Evolutionary conservation across 2,113 vertebrate species (phyloP), one percentile per base, ranked within the genome.

Genomic region (Psephotus haematonotus): DNA sequence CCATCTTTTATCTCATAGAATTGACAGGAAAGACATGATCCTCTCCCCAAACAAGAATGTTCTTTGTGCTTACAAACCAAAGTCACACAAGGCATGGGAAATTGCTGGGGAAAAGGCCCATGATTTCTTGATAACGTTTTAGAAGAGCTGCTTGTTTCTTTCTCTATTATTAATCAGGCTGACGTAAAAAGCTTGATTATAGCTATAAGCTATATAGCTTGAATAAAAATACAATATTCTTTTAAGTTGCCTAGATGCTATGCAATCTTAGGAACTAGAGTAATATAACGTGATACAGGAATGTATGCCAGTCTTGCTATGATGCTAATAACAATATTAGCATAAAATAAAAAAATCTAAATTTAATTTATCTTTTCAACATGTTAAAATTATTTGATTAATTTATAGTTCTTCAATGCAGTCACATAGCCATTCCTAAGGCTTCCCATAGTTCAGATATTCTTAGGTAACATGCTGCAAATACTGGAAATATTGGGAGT

Each of bases 371-470:
- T 79, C 7, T 44, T 72, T 33, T 23, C 7, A 13, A 17, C 27
- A 62, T 78, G 50, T 63, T 94, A 68, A 76, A 92, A 93, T 96
- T 84, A 84, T 86, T 96, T 93, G 90, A 88, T 95, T 86, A n/a
- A 82, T 92, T 94, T 50, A 41, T 92, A 86, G 44, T 74, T 81
- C 92, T 97, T 95, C 92, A 86, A 27, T 74, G 62, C 59, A 94
- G 75, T 93, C 82, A 93, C 37, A 86, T 85, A 52, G 53, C 57
- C 59, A n/a, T 94, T 91, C 23, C 60, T 94, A 28, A 92, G 92
- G 50, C 9, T 71, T 71, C 16, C 18, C 49, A 10, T 82, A 67
- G 22, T 70, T 82, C 70, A 68, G 67, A 67, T 74, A 84, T 93
- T 97, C 88, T 75, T 82, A 85, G 53, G 77, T 92, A 93, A 92